Base-by-base conservation (phyloP, 64 coral and sea anemone species). In the Pocillopora verrucosa region DNA sequence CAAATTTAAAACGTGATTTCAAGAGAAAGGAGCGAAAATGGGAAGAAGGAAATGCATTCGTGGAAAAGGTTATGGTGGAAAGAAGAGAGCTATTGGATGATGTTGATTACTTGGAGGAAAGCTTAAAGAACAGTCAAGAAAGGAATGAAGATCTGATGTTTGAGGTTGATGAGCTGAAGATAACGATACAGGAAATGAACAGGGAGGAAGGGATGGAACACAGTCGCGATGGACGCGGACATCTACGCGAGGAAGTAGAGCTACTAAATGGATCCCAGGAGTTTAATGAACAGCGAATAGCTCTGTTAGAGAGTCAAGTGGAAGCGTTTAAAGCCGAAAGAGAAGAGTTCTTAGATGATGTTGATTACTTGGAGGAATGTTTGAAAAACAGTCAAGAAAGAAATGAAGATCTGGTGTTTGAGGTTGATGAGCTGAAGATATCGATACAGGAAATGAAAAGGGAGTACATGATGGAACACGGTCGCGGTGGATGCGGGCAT, bases 1-100 rank as follows among this genome's bases (percentile, higher is more conserved):
- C 25, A 67, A 83, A 83, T 68, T 19, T 83, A 17, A 83, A 62
- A 67, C 15, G 20, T 45, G 61, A 83, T 45, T 67, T 83, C 7
- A 34, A 67, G 80, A 83, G 4, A n/a, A 67, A 67, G 36, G 61
- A 67, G 35, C 26, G 20, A 37, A 38, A 35, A 16, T 83, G 65
- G 9, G 60, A 62, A 11, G 78, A 35, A 15, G 12, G 60, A 59
- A 59, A 62, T 61, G 58, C 61, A 2, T 15, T 36, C 20, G 13
- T 80, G 58, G 36, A 83, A 34, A 38, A 83, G 17, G 62, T 20
- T 10, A 16, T 45, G 35, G 41, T n/a, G 61, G 60, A 83, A 4
- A 83, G 51, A 10, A 15, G 38, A 3, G 17, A 83, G 36, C 61
- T 83, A 13, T 37, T 22, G 80, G 36, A 68, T 22, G 17, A 83